These are phyloP conservation scores for Micrasema minimum DNA, from an alignment of 1,140 invertebrate species.

Conservation along the genomic window DNA sequence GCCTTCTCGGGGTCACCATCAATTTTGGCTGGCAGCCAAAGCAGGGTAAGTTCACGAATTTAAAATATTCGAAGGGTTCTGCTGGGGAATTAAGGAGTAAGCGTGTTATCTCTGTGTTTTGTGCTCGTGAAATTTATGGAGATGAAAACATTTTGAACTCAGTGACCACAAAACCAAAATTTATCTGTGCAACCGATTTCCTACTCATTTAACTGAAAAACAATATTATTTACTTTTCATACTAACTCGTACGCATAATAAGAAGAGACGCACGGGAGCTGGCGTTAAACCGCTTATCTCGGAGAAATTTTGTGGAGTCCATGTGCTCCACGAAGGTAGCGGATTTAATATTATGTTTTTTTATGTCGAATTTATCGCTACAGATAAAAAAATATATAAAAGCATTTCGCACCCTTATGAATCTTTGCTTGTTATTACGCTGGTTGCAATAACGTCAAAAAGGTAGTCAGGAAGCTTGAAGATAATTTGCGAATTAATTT, in stretches of 20 bases:
- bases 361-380: neutral
- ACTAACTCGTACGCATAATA: neutral
- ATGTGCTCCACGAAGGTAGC: neutral
- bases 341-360: neutral
- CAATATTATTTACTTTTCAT: too few species aligned
- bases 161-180: conserved; percentile 23
- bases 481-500: too few species aligned
- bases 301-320: neutral
- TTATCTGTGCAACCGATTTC: conserved; percentile 31
- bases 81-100: conserved; percentile 26
- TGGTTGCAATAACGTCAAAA: too few species aligned
- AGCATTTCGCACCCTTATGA: too few species aligned
- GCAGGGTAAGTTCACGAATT: conserved; percentile 25
- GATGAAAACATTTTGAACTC: conserved; percentile 32
- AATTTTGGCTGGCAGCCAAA: conserved; percentile 21
- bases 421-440: too few species aligned
- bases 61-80: conserved; percentile 31
- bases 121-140: conserved; percentile 33
- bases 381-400: neutral
- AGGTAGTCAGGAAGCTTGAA: too few species aligned
- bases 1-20: conserved; percentile 16
- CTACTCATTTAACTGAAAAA: too few species aligned
- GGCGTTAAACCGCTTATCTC: neutral
- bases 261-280: neutral
- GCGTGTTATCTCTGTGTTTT: conserved; percentile 30